Percentiles rank a stretch among this genome's conserved stretches.
These are phyloP conservation scores for Cydia amplana DNA, from an alignment of 1,140 invertebrate species.

Conservation along the genomic window DNA sequence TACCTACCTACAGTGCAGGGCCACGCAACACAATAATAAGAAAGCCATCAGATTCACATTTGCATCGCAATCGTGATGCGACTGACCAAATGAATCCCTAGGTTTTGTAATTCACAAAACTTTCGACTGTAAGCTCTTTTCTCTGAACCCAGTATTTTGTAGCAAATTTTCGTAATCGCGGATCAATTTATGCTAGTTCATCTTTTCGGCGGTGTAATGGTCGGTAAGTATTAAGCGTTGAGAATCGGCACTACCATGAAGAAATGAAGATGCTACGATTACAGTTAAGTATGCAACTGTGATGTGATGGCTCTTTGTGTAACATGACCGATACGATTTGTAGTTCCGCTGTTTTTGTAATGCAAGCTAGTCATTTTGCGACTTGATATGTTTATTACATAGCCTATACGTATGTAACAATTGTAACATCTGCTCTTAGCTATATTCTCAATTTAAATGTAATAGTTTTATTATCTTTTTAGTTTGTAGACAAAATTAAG, in stretches of 20 bases:
- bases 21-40: constrained; percentile 21
- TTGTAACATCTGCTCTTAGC: no score
- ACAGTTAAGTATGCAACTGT: background rate
- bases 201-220: background rate
- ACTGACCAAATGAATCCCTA: background rate
- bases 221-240: background rate
- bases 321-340: constrained; percentile 8
- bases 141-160: background rate
- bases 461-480: no score
- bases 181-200: background rate
- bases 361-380: background rate
- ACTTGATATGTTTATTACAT: no score
- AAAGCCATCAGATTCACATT: constrained; percentile 28
- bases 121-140: background rate
- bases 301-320: background rate
- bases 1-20: background rate
- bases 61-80: constrained; percentile 11
- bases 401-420: no score
- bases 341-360: constrained; percentile 1
- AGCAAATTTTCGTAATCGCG: background rate
- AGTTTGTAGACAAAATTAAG: no score
- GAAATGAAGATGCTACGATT: constrained; percentile 3
- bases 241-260: background rate
- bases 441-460: no score
- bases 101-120: background rate